Evolutionary conservation across 2,888 invertebrate genomes (phyloP), one percentile per base, ranked within the genome.

Genomic region (Elmis aenea): DNA sequence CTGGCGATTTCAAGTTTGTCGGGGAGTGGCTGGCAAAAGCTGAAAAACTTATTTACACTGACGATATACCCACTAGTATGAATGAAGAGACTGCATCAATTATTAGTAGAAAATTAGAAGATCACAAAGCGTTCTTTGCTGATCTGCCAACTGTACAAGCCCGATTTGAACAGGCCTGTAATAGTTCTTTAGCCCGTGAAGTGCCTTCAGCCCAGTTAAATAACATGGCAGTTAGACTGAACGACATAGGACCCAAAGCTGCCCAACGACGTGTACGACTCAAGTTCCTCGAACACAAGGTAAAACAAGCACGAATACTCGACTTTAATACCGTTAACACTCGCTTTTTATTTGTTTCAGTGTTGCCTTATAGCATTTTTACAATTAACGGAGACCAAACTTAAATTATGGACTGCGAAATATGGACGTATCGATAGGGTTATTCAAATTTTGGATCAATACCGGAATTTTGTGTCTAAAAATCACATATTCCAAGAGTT

Each of bases 401-500:
- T 94, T 52, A 83, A 84, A 61, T 74, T 79, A 29, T 95, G 94
- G 93, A 89, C 85, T 45, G 81, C 85, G 16, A 93, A 92, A 67
- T 93, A 89, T 59, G 91, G 91, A 23, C 75, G 79, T 32, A 78
- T 88, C 54, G 86, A 89, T 44, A 82, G 84, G 66, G 90, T 89
- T 12, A 77, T 82, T 61, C 83, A 83, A 61, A 79, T 90, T 64
- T 67, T 92, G 63, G 88, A 90, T 51, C 90, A 92, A 62, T 92
- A 92, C 61, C 80, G 86, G 57, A 90, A 89, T 71, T 92, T 92
- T 66, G 90, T 92, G 22, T 88, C 89, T n/a, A 81, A 84, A 55
- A 90, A 91, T 68, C 83, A 88, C 69, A 89, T 92, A 57, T 92
- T 92, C 75, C 90, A 91, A 69, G 92, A 92, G 69, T 92, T 92